phyloP scores from a whole-genome alignment of 2,888 invertebrate species.

The Dascillus cervinus region DNA sequence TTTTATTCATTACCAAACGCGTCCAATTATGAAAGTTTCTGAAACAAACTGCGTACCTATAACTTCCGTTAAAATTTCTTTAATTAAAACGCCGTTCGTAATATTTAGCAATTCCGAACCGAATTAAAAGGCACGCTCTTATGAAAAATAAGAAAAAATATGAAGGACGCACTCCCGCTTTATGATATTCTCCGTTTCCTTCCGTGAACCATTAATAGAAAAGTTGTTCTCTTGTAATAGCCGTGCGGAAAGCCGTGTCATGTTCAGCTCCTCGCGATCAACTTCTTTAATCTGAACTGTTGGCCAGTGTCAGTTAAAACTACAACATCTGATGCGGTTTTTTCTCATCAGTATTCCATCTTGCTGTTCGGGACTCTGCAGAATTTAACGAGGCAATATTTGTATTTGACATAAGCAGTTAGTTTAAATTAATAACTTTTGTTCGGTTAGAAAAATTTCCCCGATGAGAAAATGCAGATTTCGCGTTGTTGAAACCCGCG shows the following conservation, averaged over 20 bases:
- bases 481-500: too few relatives aligned
- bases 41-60: too few relatives aligned
- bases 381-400: constrained; percentile 43
- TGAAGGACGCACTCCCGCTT: constrained; percentile 34
- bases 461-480: too few relatives aligned
- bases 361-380: constrained; percentile 29
- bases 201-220: constrained; percentile 36
- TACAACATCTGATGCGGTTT: constrained; percentile 28
- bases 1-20: too few relatives aligned
- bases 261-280: constrained; percentile 13
- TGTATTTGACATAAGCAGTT: constrained; percentile 48
- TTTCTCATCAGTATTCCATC: constrained; percentile 44
- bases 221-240: constrained; percentile 38
- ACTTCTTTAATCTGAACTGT: constrained; percentile 36
- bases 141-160: too few relatives aligned
- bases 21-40: too few relatives aligned
- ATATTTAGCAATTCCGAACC: constrained; percentile 40
- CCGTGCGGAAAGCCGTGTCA: constrained; percentile 20
- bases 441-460: constrained; percentile 38
- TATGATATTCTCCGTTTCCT: constrained; percentile 29
- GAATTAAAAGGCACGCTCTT: constrained; percentile 36
- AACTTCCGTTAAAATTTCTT: constrained; percentile 31
- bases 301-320: constrained; percentile 40
- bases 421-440: constrained; percentile 47
- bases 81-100: constrained; percentile 41